phyloP scores from a whole-genome alignment of 2,113 vertebrate genomes.

The Hydrochoerus hydrochaeris region DNA sequence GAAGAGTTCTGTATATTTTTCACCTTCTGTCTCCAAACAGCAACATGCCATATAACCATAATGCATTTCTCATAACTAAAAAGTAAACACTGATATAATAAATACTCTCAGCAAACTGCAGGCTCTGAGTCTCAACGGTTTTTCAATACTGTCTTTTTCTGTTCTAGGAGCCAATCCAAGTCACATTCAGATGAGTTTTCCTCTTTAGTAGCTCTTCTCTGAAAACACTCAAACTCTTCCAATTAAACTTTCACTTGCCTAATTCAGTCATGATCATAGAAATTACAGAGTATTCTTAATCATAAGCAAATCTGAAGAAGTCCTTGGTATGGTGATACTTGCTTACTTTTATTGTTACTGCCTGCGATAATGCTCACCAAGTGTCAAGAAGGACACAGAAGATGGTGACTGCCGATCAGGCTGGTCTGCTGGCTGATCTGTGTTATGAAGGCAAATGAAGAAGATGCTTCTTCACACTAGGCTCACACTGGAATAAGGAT shows the following conservation, averaged over 20 bases:
- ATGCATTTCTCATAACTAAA: background rate
- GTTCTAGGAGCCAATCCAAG: background rate
- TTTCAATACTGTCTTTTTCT: background rate
- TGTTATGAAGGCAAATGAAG: background rate
- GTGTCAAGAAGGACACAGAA: background rate
- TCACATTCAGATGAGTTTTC: conserved; percentile 20
- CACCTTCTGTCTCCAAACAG: background rate
- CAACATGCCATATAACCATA: background rate
- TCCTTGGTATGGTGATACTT: background rate
- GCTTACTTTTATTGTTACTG: background rate
- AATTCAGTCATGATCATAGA: background rate
- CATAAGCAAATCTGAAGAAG: background rate
- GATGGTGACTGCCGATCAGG: background rate
- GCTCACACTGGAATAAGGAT: background rate
- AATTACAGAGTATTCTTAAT: background rate
- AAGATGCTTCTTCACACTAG: background rate
- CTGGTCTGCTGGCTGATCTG: background rate
- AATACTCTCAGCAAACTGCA: background rate
- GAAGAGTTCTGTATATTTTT: background rate
- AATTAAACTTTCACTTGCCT: background rate
- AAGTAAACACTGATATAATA: background rate
- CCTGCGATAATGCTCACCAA: background rate
- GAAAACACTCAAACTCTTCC: background rate
- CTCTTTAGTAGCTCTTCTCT: background rate
- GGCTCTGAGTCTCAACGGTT: background rate